A percentile compares a stretch with the other conserved stretches of the same genome.
phyloP scores from a whole-genome alignment of 2,113 vertebrate species.

The Sinosuthora webbiana region DNA sequence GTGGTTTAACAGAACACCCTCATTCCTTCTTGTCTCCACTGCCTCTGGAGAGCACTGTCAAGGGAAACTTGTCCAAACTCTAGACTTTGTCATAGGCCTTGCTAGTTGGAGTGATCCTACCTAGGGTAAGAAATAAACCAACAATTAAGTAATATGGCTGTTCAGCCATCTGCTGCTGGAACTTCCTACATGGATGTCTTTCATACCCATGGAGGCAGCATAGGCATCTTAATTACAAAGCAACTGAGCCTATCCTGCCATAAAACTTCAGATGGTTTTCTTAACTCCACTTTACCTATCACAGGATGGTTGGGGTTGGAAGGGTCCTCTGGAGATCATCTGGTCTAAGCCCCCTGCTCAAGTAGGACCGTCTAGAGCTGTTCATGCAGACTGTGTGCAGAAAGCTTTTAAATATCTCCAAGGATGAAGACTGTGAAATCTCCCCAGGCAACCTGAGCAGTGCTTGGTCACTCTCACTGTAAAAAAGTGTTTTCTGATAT shows the following conservation, averaged over 20 bases:
- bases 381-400: neutral
- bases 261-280: neutral
- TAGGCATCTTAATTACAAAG: neutral
- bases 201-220: fast-evolving
- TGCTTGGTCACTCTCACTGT: neutral
- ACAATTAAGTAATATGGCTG: neutral
- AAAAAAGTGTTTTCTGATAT: neutral
- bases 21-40: neutral
- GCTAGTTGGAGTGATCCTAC: neutral
- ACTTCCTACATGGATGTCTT: neutral
- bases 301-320: neutral
- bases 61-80: neutral
- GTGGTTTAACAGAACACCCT: neutral
- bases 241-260: neutral
- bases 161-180: neutral
- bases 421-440: neutral
- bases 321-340: neutral
- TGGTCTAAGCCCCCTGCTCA: neutral
- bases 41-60: neutral
- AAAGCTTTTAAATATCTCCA: neutral
- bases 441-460: neutral
- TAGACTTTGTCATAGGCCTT: neutral
- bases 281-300: neutral
- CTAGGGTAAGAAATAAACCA: neutral
- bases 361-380: neutral